Evolutionary conservation across 2,113 vertebrate genomes (phyloP), one percentile per base, ranked within the genome.

Genomic region (Probosciger aterrimus): DNA sequence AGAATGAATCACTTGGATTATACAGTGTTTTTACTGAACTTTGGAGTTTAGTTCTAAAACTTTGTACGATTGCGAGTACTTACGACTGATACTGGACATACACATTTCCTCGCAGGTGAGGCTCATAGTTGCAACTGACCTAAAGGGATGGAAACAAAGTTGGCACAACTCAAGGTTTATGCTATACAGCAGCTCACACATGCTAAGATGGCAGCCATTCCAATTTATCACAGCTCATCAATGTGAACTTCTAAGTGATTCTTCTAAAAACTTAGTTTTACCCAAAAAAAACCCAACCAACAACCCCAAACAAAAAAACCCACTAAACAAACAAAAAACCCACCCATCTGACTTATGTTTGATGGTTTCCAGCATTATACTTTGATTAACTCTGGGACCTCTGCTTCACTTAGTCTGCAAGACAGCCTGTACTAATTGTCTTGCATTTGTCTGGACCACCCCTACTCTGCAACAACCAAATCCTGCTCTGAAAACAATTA

Each of bases 101-200:
- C 15, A 99, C 99, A 10, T 99, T 99, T 97, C 99, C 99, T 97
- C 99, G 98, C 89, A 99, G 98, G 79, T 99, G 99, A 76, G 99
- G 99, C 95, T 99, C 99, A 33, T 98, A 98, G 97, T 99, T 99
- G 96, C 99, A 99, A 96, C 99, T 99, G 93, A 99, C 99, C 99
- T 99, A 94, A 68, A 67, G 89, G 90, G 76, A 93, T 78, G 23
- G 37, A 90, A 90, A 92, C 27, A 9, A 28, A 70, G 47, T 85
- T 53, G 93, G 33, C 16, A 14, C 74, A 78, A 9, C 0, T 1
- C 33, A 60, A 65, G 30, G 39, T 44, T 78, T 52, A 27, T 28
- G 88, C 63, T 74, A 10, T 9, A 25, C 17, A 68, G 77, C 35
- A 76, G 31, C 33, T 92, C 62, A 59, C 1, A 2, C 22, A 13